These are phyloP conservation scores for Opisthograptis luteolata DNA, from an alignment of 2,888 invertebrate genomes.

Conservation along the genomic window DNA sequence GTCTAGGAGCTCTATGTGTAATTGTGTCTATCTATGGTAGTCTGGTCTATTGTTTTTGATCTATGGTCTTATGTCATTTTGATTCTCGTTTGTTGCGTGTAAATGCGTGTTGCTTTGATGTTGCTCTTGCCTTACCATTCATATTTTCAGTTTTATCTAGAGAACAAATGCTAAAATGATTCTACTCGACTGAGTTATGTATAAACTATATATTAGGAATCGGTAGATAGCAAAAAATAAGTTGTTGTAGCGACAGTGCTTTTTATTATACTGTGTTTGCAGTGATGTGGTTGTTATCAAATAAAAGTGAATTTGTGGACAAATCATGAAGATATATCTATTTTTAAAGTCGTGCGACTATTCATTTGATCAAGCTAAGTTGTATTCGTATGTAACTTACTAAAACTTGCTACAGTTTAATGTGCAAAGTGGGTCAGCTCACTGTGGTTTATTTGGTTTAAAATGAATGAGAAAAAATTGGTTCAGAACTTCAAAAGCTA, in stretches of 20 bases:
- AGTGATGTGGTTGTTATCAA: constrained; percentile 72
- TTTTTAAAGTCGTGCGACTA: constrained; percentile 46
- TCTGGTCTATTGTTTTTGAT: too few species aligned
- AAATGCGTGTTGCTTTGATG: too few species aligned
- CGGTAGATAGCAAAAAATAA: background rate
- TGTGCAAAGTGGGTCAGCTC: constrained; percentile 65
- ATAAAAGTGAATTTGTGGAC: constrained; percentile 55
- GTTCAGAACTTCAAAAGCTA: constrained; percentile 84
- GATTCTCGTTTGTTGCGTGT: too few species aligned
- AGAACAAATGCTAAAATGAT: too few species aligned
- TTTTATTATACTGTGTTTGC: constrained; percentile 32
- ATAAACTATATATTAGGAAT: background rate
- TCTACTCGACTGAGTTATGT: too few species aligned
- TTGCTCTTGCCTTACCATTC: too few species aligned
- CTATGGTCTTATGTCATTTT: too few species aligned
- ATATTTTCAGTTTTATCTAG: too few species aligned
- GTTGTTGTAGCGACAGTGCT: background rate
- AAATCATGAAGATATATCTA: constrained; percentile 68
- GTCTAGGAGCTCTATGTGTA: too few species aligned
- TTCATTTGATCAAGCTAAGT: constrained; percentile 15
- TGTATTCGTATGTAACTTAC: constrained; percentile 33
- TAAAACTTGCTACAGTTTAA: constrained; percentile 42
- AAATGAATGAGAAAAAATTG: constrained; percentile 83
- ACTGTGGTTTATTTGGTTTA: constrained; percentile 60
- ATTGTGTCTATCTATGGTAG: too few species aligned